phyloP scores from a whole-genome alignment of 2,888 invertebrate genomes.

The Hymenopus coronatus region DNA sequence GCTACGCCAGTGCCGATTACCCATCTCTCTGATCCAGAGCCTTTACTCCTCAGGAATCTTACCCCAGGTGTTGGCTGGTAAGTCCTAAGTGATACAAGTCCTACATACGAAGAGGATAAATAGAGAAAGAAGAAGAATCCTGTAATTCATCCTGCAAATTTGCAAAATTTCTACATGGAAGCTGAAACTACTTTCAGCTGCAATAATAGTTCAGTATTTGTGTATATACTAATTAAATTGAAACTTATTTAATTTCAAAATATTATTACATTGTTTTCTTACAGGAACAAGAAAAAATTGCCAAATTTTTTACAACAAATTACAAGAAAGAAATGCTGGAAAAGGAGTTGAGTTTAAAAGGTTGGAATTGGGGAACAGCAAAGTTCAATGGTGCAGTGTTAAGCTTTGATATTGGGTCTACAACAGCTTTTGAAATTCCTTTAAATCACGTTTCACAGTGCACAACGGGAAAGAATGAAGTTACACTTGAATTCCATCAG shows the following conservation, averaged over 20 bases:
- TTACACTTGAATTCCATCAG: slow-evolving; percentile 96
- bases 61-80: too few relatives aligned
- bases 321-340: slow-evolving; percentile 86
- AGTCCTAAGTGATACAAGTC: too few relatives aligned
- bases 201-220: neutral
- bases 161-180: too few relatives aligned
- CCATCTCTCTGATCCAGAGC: too few relatives aligned
- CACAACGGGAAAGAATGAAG: slow-evolving; percentile 95
- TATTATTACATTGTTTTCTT: neutral
- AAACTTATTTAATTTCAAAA: neutral
- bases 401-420: slow-evolving; percentile 78
- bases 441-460: slow-evolving; percentile 94
- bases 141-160: too few relatives aligned
- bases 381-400: slow-evolving; percentile 86
- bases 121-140: too few relatives aligned
- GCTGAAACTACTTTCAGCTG: too few relatives aligned
- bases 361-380: slow-evolving; percentile 99
- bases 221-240: neutral
- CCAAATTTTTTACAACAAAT: slow-evolving; percentile 79
- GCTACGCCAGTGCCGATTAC: too few relatives aligned
- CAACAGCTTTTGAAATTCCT: slow-evolving; percentile 94
- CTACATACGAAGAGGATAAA: too few relatives aligned
- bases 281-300: slow-evolving; percentile 89
- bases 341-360: slow-evolving; percentile 89
- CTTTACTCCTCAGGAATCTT: too few relatives aligned